Conservation (phyloP, 2,797 vertebrate genomes). For the Cetoscarus ocellatus region DNA sequence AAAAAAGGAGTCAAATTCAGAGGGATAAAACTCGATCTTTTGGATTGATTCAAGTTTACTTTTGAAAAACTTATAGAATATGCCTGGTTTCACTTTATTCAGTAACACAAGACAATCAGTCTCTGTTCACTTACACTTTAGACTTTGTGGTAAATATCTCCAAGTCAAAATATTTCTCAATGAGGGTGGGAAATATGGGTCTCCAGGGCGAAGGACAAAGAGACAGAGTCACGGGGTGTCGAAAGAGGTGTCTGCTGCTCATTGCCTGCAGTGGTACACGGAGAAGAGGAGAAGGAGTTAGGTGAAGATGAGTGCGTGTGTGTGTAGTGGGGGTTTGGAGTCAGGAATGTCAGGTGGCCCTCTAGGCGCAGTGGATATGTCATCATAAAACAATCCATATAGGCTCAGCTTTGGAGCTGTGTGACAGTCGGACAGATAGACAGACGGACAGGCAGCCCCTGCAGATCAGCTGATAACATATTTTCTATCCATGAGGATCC, state of each 20-base stretch:
- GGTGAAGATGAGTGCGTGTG: constrained; percentile 35
- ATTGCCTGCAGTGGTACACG: constrained; percentile 60
- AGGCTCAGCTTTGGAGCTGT: constrained; percentile 75
- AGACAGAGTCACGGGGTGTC: constrained; percentile 27
- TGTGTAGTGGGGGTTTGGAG: constrained; percentile 69
- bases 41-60: too few relatives aligned
- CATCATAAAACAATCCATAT: constrained; percentile 85
- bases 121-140: background rate
- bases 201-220: constrained; percentile 13
- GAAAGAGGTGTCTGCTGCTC: constrained; percentile 56
- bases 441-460: constrained; percentile 33
- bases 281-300: constrained; percentile 38
- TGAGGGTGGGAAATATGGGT: background rate
- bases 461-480: constrained; percentile 74
- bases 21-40: too few relatives aligned
- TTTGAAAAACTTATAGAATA: too few relatives aligned
- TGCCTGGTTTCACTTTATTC: too few relatives aligned
- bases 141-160: background rate
- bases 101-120: background rate
- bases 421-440: constrained; percentile 73
- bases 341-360: constrained; percentile 88
- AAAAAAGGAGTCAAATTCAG: background rate
- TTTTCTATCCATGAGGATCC: constrained; percentile 53
- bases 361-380: constrained; percentile 85
- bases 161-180: background rate